phyloP scores from a whole-genome alignment of 2,113 vertebrate genomes.

The Cephalophus harveyi region DNA sequence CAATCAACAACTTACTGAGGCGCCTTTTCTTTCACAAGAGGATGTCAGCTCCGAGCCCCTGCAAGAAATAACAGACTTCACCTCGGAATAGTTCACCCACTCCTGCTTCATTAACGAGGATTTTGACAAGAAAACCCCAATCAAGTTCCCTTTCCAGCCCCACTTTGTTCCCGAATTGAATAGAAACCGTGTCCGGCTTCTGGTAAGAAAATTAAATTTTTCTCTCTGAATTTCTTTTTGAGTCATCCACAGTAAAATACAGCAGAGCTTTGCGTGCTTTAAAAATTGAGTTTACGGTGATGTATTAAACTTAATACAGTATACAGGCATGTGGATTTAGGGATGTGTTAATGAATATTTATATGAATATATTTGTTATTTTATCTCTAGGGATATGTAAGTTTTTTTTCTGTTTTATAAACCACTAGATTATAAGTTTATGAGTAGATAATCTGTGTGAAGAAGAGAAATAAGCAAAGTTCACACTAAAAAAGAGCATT shows the following conservation, averaged over 20 bases:
- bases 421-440: not conserved
- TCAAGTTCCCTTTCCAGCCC: not conserved
- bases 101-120: slow-evolving; percentile 68
- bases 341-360: not conserved
- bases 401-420: not conserved
- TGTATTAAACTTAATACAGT: not conserved
- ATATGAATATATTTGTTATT: not conserved
- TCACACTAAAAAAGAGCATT: not conserved
- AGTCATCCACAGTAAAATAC: not conserved
- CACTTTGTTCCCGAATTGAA: slow-evolving; percentile 30
- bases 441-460: not conserved
- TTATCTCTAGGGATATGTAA: not conserved
- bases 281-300: slow-evolving; percentile 38
- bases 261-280: not conserved
- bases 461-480: not conserved
- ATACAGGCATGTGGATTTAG: not conserved
- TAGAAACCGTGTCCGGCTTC: slow-evolving; percentile 58
- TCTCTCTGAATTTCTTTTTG: slow-evolving; percentile 35
- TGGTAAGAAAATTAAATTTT: slow-evolving; percentile 79
- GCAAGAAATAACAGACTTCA: slow-evolving; percentile 73
- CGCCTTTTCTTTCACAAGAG: slow-evolving; percentile 70
- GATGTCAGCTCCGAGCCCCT: slow-evolving; percentile 69
- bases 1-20: slow-evolving; percentile 77
- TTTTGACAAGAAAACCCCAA: slow-evolving; percentile 65
- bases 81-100: slow-evolving; percentile 76